Percentiles rank a stretch among this genome's conserved stretches.
phyloP scores from a whole-genome alignment of 2,888 invertebrate species.

The Sesamia inferens region DNA sequence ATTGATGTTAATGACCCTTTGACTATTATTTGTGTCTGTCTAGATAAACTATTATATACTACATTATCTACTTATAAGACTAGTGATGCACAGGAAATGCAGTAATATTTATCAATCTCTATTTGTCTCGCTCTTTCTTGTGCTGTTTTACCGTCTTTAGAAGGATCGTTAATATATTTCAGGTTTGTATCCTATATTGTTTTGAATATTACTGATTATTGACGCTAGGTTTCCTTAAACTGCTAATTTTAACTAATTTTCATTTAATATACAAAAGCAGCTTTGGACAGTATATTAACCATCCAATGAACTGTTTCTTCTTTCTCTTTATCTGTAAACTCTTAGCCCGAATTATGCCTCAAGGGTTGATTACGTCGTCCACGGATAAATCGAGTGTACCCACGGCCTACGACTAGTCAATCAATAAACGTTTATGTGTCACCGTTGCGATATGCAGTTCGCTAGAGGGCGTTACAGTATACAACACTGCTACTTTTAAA shows the following conservation, averaged over 20 bases:
- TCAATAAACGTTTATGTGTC: conserved; percentile 34
- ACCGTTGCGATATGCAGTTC: not conserved
- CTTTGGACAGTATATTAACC: not conserved
- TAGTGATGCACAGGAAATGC: not conserved
- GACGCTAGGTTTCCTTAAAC: not conserved
- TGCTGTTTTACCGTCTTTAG: not conserved
- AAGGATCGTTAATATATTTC: not conserved
- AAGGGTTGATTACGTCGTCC: conserved; percentile 6
- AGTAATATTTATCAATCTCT: not conserved
- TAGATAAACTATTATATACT: not conserved
- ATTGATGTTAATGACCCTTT: not conserved
- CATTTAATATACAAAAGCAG: not conserved
- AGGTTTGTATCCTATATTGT: not conserved
- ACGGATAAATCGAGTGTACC: not conserved
- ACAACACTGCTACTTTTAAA: conserved; percentile 28
- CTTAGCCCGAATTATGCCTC: not conserved
- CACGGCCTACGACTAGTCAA: conserved; percentile 16
- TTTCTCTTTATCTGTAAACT: not conserved
- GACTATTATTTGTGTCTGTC: not conserved
- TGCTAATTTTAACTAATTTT: no score
- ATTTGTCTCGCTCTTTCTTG: not conserved
- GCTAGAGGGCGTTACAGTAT: conserved; percentile 30
- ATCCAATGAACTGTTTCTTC: not conserved
- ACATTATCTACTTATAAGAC: not conserved
- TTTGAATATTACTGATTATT: not conserved